Percentiles rank a stretch among this genome's conserved stretches.
phyloP scores from a whole-genome alignment of 23 tunicate genomes.

The Ciona savignyi region DNA sequence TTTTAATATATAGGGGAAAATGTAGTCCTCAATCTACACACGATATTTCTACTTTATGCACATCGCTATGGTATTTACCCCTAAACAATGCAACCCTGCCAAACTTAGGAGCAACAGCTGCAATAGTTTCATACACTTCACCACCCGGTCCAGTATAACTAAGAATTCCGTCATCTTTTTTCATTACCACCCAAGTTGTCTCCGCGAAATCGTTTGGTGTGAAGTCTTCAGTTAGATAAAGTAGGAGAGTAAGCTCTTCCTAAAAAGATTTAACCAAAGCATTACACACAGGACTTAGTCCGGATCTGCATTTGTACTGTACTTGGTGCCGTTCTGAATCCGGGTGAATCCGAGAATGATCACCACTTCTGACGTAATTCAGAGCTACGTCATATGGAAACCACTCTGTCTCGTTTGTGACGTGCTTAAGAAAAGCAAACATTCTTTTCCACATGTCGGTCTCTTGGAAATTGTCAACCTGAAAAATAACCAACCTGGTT shows the following conservation, averaged over 20 bases:
- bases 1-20: too few relatives aligned
- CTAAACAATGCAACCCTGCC: conserved; percentile 74
- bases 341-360: conserved; percentile 82
- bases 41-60: too few relatives aligned
- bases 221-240: conserved; percentile 62
- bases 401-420: conserved; percentile 64
- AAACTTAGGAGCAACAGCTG: conserved; percentile 69
- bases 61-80: too few relatives aligned
- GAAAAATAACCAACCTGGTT: too few relatives aligned
- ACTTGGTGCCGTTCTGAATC: conserved; percentile 72
- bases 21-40: too few relatives aligned
- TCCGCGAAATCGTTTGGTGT: conserved; percentile 50
- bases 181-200: conserved; percentile 23
- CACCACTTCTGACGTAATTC: conserved; percentile 54
- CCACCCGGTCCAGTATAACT: conserved; percentile 57
- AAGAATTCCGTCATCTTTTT: conserved; percentile 46
- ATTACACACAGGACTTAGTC: too few relatives aligned
- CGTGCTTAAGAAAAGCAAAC: conserved; percentile 24
- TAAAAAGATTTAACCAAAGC: not conserved
- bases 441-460: conserved; percentile 71
- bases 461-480: conserved; percentile 22
- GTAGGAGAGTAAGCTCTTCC: conserved; percentile 52
- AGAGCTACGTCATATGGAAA: conserved; percentile 82
- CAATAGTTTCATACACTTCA: conserved; percentile 64
- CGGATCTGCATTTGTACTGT: too few relatives aligned